Evolutionary conservation across 2,113 vertebrate species (phyloP).

Genomic region (Salvelinus alpinus): DNA sequence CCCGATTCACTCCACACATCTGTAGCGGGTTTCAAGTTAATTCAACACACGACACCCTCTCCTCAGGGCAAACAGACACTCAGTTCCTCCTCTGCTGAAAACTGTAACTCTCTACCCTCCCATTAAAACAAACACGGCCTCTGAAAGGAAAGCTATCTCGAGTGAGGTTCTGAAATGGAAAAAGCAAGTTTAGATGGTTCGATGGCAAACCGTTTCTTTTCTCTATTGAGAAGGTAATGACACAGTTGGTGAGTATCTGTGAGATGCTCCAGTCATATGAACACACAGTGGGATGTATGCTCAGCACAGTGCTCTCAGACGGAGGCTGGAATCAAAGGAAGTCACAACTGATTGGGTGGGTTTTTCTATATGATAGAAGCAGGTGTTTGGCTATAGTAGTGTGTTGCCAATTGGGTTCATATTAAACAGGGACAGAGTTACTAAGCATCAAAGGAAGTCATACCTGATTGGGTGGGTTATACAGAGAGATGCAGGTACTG

Average conservation of each 20-base stretch:
- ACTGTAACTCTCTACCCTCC: not conserved
- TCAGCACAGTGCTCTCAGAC: not conserved
- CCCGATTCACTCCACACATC: conserved; percentile 51
- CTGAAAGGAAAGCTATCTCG: not conserved
- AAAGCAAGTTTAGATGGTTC: conserved; percentile 1
- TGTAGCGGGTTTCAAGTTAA: conserved; percentile 33
- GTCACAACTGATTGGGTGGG: not conserved
- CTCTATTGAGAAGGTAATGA: conserved; percentile 11
- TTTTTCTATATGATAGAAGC: not conserved
- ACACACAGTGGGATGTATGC: too few species aligned
- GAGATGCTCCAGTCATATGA: not conserved
- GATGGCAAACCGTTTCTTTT: not conserved
- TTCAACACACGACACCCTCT: not conserved
- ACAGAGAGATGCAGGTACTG: too few species aligned
- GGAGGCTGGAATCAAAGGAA: conserved; percentile 1
- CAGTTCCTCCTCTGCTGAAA: not conserved
- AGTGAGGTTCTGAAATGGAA: not conserved
- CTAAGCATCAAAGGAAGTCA: too few species aligned
- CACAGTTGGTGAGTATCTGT: not conserved
- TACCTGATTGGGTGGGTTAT: too few species aligned
- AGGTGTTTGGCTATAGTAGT: not conserved
- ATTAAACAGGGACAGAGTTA: not conserved
- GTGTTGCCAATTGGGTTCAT: not conserved
- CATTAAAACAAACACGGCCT: conserved; percentile 21
- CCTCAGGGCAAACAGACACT: not conserved